These are phyloP conservation scores for Meles meles DNA, from an alignment of 2,113 vertebrate genomes.

Conservation along the genomic window DNA sequence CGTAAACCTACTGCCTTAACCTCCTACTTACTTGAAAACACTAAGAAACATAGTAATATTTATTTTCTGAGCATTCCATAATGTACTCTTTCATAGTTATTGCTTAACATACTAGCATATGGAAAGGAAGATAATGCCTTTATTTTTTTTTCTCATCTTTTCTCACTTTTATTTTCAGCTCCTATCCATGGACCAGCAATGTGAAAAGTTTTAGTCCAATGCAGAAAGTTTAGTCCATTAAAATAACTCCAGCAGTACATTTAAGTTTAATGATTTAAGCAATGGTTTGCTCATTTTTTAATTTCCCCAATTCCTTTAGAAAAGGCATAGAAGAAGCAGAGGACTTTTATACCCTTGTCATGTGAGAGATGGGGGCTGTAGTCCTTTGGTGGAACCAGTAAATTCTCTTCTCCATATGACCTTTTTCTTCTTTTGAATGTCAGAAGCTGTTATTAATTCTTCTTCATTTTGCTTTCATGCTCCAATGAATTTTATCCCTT, in stretches of 20 bases:
- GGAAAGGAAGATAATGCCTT: background rate
- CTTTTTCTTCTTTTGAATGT: background rate
- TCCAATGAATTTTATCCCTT: background rate
- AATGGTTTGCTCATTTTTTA: background rate
- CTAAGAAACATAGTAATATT: background rate
- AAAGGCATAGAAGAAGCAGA: background rate
- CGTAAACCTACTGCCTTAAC: background rate
- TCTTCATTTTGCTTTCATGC: background rate
- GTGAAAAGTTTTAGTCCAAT: background rate
- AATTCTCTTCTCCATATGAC: background rate
- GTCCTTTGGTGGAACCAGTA: background rate
- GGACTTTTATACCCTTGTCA: background rate
- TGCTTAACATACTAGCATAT: background rate
- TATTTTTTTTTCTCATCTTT: background rate
- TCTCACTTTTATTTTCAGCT: background rate
- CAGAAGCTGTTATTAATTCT: background rate
- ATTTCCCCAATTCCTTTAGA: background rate
- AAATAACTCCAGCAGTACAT: background rate
- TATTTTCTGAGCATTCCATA: background rate
- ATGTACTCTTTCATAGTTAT: background rate
- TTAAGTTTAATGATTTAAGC: background rate
- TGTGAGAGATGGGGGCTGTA: background rate
- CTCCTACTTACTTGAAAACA: background rate
- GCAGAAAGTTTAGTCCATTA: background rate
- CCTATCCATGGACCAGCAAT: background rate